Evolutionary conservation across 2,113 vertebrate genomes (phyloP).

Genomic region (Heterocephalus glaber): DNA sequence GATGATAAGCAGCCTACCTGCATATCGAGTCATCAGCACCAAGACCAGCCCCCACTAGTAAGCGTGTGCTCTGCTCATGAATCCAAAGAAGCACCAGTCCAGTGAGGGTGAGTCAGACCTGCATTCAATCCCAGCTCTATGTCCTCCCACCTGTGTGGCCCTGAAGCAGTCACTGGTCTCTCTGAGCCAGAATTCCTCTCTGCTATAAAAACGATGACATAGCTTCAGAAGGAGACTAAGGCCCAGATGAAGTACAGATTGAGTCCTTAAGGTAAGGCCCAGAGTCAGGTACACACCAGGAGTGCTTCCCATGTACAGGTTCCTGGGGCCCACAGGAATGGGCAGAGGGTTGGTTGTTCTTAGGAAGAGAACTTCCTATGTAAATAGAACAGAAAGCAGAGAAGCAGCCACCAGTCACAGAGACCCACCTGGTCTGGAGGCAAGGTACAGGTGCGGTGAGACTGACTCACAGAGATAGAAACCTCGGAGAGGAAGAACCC

Average conservation of each 20-base stretch:
- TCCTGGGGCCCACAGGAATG: neutral
- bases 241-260: neutral
- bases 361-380: neutral
- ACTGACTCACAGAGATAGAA: neutral
- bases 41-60: neutral
- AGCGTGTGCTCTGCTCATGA: neutral
- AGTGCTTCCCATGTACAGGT: neutral
- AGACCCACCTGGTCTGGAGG: neutral
- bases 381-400: neutral
- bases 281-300: neutral
- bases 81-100: fast-evolving
- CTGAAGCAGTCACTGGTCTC: neutral
- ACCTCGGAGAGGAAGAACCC: neutral
- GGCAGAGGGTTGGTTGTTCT: neutral
- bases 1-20: neutral
- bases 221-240: neutral
- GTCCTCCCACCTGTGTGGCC: neutral
- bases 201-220: neutral
- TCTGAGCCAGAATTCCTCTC: slow-evolving; percentile 24
- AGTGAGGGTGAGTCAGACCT: too few species aligned
- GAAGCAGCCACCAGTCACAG: too few species aligned
- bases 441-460: neutral
- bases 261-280: neutral
- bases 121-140: neutral
- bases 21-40: neutral